Base-by-base conservation (phyloP, 1,140 invertebrate genomes). In the Zophobas morio region DNA sequence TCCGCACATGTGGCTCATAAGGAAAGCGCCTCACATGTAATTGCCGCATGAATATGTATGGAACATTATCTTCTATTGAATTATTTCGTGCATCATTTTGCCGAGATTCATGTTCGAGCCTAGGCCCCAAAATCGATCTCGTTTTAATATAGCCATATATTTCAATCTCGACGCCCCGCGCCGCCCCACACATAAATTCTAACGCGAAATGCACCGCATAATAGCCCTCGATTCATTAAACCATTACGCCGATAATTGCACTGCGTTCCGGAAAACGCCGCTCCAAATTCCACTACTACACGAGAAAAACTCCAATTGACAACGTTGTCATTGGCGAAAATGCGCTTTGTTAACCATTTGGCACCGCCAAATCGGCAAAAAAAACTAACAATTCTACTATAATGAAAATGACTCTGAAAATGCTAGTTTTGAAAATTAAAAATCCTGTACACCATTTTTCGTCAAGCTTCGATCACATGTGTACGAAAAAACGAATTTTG, bases 31-130 rank as follows among this genome's bases (percentile, higher is more conserved):
- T 49, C 77, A 73, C 78, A 78, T 82, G 79, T 82, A 82, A 82
- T 81, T 82, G 81, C 81, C 76, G 74, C 80, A 82, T 82, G 81
- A 82, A 82, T 82, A 82, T 82, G 81, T 82, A 82, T 81, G 81
- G 74, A 80, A 81, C 80, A 82, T 82, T 82, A 82, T 82, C 81
- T 80, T 78, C 73, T 80, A 82, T 82, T 81, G 77, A 82, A 81
- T 82, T 82, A 81, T 80, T 82, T 82, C 75, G 77, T 78, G 63
- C 60, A 77, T 75, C 74, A 78, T 78, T 80, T 80, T 80, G 72
- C 74, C 73, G 46, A 78, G 77, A 78, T 78, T 78, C 60, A 49
- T 78, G 74, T 47, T 66, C 49, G 60, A 78, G 49, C 2, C 71
- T 73, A 73, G 33, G 54, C 34, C 46, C 70, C 46, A 42, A 47